phyloP scores from a whole-genome alignment of 2,888 invertebrate genomes.

The Meghimatium bilineatum region DNA sequence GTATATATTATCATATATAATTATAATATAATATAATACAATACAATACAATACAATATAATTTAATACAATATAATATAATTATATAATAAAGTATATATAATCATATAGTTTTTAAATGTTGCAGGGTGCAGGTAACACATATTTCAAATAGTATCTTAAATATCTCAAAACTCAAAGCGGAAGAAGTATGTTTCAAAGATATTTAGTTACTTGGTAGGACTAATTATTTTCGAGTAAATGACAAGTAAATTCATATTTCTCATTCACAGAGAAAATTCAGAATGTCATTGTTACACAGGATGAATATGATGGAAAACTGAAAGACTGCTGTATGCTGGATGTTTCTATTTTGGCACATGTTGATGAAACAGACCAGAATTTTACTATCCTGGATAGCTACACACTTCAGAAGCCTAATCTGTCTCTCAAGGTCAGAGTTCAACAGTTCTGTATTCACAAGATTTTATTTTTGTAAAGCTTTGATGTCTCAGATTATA shows the following conservation, averaged over 20 bases:
- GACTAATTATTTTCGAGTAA: too few species aligned
- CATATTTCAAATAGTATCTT: too few species aligned
- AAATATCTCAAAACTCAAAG: too few species aligned
- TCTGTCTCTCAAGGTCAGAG: slow-evolving; percentile 82
- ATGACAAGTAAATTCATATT: not conserved
- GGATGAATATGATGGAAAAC: slow-evolving; percentile 84
- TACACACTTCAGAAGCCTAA: slow-evolving; percentile 87
- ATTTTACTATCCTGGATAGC: slow-evolving; percentile 90
- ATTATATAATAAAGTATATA: too few species aligned
- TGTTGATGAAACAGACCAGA: slow-evolving; percentile 87
- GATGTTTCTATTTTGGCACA: slow-evolving; percentile 86
- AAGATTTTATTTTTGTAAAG: not conserved
- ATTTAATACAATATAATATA: too few species aligned
- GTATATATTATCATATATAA: too few species aligned
- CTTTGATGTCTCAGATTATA: not conserved
- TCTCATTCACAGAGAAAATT: slow-evolving; percentile 80
- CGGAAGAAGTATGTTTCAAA: too few species aligned
- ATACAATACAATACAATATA: too few species aligned
- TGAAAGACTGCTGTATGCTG: slow-evolving; percentile 85
- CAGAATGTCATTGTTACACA: slow-evolving; percentile 82
- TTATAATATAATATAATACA: too few species aligned
- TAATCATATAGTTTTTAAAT: too few species aligned
- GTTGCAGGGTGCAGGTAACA: too few species aligned
- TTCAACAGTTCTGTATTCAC: not conserved
- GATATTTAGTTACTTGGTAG: too few species aligned